Percentiles rank a stretch among this genome's conserved stretches.
phyloP scores from a whole-genome alignment of 2,888 invertebrate genomes.

The Mythimna lalbum region DNA sequence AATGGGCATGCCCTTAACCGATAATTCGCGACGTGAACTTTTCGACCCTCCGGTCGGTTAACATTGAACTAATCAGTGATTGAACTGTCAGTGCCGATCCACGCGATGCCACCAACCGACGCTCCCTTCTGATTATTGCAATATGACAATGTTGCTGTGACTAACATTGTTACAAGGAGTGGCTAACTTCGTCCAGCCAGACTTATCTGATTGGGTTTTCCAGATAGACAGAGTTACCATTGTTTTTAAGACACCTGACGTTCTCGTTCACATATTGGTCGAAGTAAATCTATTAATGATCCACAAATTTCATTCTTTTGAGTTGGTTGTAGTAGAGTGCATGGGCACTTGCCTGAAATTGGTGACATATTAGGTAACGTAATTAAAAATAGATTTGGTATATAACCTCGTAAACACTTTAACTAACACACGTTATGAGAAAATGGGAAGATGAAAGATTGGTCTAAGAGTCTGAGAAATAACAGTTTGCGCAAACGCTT shows the following conservation, averaged over 20 bases:
- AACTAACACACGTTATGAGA: background rate
- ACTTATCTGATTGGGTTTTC: background rate
- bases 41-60: slow-evolving; percentile 66
- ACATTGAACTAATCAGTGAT: slow-evolving; percentile 65
- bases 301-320: background rate
- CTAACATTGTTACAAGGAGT: slow-evolving; percentile 9
- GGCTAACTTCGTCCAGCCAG: background rate
- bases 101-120: slow-evolving; percentile 39
- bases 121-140: slow-evolving; percentile 41
- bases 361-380: background rate
- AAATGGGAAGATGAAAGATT: slow-evolving; percentile 11
- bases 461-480: background rate
- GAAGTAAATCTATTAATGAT: background rate
- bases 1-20: slow-evolving; percentile 66
- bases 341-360: background rate
- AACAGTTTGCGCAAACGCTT: slow-evolving; percentile 5
- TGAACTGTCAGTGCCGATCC: slow-evolving; percentile 64
- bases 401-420: background rate
- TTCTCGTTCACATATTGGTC: background rate
- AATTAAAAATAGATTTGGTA: background rate
- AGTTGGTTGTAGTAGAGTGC: background rate
- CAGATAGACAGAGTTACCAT: background rate
- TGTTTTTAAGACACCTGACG: background rate
- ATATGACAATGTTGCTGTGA: slow-evolving; percentile 27
- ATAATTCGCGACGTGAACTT: slow-evolving; percentile 63